These are phyloP conservation scores for Chymomyza fuscimana DNA, from an alignment of 2,888 invertebrate species.

Conservation along the genomic window DNA sequence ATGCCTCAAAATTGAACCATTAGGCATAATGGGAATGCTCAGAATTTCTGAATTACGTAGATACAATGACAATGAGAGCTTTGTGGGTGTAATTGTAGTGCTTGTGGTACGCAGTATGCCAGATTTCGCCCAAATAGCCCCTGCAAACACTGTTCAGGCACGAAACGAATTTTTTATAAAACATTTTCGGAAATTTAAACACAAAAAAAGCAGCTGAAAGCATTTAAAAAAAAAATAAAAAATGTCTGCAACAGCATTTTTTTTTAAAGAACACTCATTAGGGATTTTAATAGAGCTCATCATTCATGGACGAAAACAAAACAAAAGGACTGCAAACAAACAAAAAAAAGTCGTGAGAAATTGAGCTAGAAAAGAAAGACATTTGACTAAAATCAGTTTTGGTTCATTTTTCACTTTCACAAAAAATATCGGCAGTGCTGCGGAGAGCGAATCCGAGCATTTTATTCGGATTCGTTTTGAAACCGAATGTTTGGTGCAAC, in stretches of 20 bases:
- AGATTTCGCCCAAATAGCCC: too few species aligned
- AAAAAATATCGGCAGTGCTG: too few species aligned
- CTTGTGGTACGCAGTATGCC: not conserved
- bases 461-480: too few species aligned
- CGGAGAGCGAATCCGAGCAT: too few species aligned
- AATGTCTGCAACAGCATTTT: not conserved
- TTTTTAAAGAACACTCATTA: not conserved
- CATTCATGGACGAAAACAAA: too few species aligned
- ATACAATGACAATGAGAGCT: not conserved
- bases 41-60: slow-evolving; percentile 2
- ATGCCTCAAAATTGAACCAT: slow-evolving; percentile 65
- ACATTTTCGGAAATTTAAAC: not conserved
- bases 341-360: not conserved
- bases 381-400: too few species aligned
- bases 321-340: not conserved
- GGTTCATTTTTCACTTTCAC: too few species aligned
- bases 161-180: not conserved
- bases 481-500: too few species aligned
- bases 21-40: slow-evolving; percentile 59
- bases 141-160: not conserved
- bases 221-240: not conserved
- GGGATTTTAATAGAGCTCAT: not conserved
- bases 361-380: not conserved
- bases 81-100: not conserved
- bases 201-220: not conserved